Evolutionary conservation across 2,888 invertebrate species (phyloP), one percentile per base, ranked within the genome.

Genomic region (Tiliacea aurago): DNA sequence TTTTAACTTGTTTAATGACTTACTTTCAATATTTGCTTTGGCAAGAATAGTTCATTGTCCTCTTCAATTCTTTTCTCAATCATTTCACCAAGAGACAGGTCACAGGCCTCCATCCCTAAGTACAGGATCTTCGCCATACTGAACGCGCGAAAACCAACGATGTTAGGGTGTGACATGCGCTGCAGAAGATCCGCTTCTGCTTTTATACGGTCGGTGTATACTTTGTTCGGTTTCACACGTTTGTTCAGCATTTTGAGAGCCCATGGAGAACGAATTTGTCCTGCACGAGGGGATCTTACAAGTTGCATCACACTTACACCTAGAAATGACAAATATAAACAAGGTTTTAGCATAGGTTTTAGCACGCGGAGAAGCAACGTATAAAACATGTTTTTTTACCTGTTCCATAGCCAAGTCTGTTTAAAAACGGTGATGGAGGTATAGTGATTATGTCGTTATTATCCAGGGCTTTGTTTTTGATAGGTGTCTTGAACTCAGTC

Each of bases 61-160:
- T 97, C 95, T 49, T 98, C 97, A 11, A 95, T 89, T 71, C 97
- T 96, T 62, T 97, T 95, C 91, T 98, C 98, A 82, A 98, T 97
- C 91, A 98, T 95, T 87, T 98, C 97, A 4, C 98, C 98, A 6
- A 99, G 93, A 0, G 97, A 98, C 47, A 97, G 91, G 67, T 97
- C 97, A 89, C 98, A 98, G 70, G 98, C 97, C 90, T 99, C 98
- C 97, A 99, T 98, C 0, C 98, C 98, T 68, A 99, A 93, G 73
- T 97, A 97, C 71, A 97, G 95, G 77, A 97, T 97, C 65, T 94
- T 92, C 0, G 95, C 93, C 70, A 97, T 96, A 9, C 95, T 92
- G 58, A 97, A 95, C 0, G 96, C 97, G 13, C 97, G 93, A 89
- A 98, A 99, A 0, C 98, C 98, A 13, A 99, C 97, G 71, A 99